Evolutionary conservation across 2,888 invertebrate species (phyloP).

Genomic region (Drosophila cracens): DNA sequence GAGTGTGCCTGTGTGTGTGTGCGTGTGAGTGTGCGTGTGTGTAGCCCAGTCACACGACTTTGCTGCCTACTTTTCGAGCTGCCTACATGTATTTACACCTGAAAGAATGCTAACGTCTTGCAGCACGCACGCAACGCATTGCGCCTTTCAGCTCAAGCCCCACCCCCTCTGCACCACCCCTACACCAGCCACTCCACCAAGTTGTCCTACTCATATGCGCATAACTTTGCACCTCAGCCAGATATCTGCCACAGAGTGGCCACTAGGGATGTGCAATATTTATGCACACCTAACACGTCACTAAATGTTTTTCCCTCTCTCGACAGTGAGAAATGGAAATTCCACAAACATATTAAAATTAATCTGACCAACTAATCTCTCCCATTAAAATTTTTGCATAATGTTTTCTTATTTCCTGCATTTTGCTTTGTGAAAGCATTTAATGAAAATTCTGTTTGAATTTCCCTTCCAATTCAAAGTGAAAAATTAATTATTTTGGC

Average conservation of each 20-base stretch:
- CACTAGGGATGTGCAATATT: constrained; percentile 35
- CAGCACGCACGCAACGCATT: constrained; percentile 77
- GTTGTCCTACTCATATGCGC: constrained; percentile 59
- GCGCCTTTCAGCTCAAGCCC: constrained; percentile 12
- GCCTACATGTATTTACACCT: constrained; percentile 77
- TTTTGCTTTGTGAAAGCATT: not conserved
- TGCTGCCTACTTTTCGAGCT: constrained; percentile 50
- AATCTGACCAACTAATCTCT: not conserved
- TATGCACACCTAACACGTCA: constrained; percentile 11
- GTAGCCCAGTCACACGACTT: constrained; percentile 26
- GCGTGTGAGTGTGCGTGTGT: constrained; percentile 16
- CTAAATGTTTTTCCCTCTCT: not conserved
- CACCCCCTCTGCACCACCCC: not conserved
- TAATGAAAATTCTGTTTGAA: not conserved
- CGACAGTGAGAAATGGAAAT: not conserved
- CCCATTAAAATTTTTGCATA: not conserved
- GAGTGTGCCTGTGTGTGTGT: constrained; percentile 8
- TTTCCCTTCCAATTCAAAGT: not conserved
- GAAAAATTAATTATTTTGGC: not conserved
- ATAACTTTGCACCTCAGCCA: constrained; percentile 75
- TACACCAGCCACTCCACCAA: not conserved
- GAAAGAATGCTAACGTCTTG: constrained; percentile 82
- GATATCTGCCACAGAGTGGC: constrained; percentile 31
- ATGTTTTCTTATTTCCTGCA: not conserved
- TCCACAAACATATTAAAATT: not conserved